phyloP scores from a whole-genome alignment of 2,113 vertebrate genomes.

The Promerops cafer region DNA sequence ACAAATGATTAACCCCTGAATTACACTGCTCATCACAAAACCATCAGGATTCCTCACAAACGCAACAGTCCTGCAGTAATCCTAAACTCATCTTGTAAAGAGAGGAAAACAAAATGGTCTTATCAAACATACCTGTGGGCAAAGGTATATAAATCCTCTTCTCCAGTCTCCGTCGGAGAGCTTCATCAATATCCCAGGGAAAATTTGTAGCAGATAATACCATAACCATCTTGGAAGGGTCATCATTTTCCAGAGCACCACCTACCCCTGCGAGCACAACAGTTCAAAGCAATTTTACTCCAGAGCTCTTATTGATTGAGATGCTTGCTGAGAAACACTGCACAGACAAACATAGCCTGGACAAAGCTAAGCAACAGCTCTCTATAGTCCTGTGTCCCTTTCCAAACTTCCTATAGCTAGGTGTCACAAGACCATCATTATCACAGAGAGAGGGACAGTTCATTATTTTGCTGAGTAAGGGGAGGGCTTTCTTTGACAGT shows the following conservation, averaged over 20 bases:
- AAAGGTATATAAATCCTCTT: conserved; percentile 83
- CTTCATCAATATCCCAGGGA: conserved; percentile 84
- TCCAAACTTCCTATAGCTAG: background rate
- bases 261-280: conserved; percentile 70
- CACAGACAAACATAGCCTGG: background rate
- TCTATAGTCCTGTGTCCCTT: background rate
- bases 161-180: conserved; percentile 77
- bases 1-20: conserved; percentile 4
- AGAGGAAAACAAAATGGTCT: background rate
- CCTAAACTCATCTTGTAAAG: background rate
- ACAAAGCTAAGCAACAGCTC: background rate
- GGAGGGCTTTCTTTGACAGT: background rate
- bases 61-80: background rate
- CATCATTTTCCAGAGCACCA: conserved; percentile 79
- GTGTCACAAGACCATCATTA: background rate
- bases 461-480: background rate
- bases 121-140: conserved; percentile 71
- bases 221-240: conserved; percentile 84
- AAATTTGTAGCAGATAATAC: conserved; percentile 83
- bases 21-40: background rate
- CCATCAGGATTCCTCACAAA: background rate
- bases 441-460: background rate
- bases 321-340: background rate
- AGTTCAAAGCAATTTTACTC: background rate
- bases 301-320: background rate